Percentiles rank a stretch among this genome's conserved stretches.
Evolutionary conservation across 2,797 vertebrate species (phyloP).

Genomic region (Myiotriccus ornatus): DNA sequence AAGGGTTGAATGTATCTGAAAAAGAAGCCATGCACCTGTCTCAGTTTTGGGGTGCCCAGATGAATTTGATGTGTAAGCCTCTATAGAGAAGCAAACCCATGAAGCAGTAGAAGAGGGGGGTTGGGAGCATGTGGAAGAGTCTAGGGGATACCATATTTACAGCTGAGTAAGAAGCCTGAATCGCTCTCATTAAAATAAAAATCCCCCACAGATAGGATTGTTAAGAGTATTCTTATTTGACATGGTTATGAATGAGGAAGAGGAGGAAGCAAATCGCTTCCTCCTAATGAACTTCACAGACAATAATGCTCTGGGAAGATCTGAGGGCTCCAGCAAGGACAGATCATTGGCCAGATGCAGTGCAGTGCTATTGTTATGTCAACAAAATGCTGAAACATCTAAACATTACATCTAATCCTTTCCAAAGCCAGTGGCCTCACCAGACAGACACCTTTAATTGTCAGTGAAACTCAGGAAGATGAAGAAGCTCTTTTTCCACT

Average conservation of each 20-base stretch:
- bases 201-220: background rate
- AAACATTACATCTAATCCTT: background rate
- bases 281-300: conserved; percentile 10
- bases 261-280: background rate
- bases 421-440: background rate
- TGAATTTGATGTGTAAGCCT: background rate
- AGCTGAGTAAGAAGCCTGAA: background rate
- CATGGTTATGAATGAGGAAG: conserved; percentile 38
- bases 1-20: background rate
- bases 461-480: background rate
- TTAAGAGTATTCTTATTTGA: conserved; percentile 31
- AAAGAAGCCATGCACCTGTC: background rate
- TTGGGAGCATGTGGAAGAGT: background rate
- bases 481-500: background rate
- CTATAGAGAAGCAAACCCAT: background rate
- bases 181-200: conserved; percentile 41
- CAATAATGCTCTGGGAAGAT: background rate
- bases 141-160: background rate
- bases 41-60: background rate
- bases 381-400: background rate
- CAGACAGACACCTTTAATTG: background rate
- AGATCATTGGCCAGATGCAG: background rate
- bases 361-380: background rate
- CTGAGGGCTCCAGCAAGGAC: background rate
- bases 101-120: background rate